A percentile compares a stretch with the other conserved stretches of the same genome.
Conservation (phyloP, 2,797 vertebrate genomes). For the Centroberyx gerrardi region DNA sequence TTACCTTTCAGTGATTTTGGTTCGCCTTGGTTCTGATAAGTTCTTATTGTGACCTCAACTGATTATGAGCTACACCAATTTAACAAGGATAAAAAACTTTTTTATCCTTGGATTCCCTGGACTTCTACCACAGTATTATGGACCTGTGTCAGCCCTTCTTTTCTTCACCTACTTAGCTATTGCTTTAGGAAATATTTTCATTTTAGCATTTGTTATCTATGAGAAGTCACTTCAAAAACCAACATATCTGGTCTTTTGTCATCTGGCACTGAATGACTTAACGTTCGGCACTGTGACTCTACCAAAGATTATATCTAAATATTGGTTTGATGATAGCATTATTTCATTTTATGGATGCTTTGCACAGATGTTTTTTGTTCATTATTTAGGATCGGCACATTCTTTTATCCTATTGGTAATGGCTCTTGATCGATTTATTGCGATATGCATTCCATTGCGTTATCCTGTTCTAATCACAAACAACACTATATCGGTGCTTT, state of each 20-base stretch:
- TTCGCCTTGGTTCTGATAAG: not conserved
- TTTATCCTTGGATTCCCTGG: slow-evolving; percentile 82
- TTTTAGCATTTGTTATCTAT: slow-evolving; percentile 74
- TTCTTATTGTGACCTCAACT: not conserved
- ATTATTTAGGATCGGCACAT: slow-evolving; percentile 77
- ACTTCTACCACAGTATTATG: slow-evolving; percentile 67
- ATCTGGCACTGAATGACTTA: slow-evolving; percentile 81
- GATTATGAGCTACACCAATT: slow-evolving; percentile 53
- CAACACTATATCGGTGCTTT: slow-evolving; percentile 54
- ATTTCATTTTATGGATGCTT: slow-evolving; percentile 79
- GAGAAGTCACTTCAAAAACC: slow-evolving; percentile 82
- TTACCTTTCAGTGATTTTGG: not conserved
- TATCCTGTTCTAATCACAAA: slow-evolving; percentile 82
- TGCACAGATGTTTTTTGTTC: slow-evolving; percentile 82
- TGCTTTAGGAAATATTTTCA: slow-evolving; percentile 76
- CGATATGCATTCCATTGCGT: slow-evolving; percentile 77
- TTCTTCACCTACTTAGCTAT: slow-evolving; percentile 74
- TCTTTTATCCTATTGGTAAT: slow-evolving; percentile 80
- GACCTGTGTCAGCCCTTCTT: slow-evolving; percentile 62
- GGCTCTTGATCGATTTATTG: slow-evolving; percentile 83
- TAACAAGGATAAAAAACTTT: slow-evolving; percentile 69
- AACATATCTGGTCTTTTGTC: slow-evolving; percentile 81
- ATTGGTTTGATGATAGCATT: slow-evolving; percentile 72
- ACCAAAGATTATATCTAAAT: slow-evolving; percentile 80
- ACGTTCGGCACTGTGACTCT: slow-evolving; percentile 80